Evolutionary conservation across 2,888 invertebrate species (phyloP), one percentile per base, ranked within the genome.

Genomic region (Masnerella sp.): DNA sequence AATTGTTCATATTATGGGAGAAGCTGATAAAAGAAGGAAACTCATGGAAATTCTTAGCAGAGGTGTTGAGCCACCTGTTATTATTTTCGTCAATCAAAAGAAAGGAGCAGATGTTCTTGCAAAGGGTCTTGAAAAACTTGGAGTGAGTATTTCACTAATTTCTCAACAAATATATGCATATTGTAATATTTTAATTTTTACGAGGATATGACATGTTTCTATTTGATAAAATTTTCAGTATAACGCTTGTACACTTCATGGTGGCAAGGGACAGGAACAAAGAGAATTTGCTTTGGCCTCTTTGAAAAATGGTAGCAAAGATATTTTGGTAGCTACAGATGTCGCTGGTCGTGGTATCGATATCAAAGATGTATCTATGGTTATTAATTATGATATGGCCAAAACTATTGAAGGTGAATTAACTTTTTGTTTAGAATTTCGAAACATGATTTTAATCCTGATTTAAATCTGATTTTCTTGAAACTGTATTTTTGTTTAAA

Each of bases 341-440:
- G 99, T 99, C 0, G 99, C 99, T 78, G 99, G 99, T 79, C 95
- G 99, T 91, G 99, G 99, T 96, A 99, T 99, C 79, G 99, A 99
- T 86, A 99, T 99, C 86, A 99, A 99, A 87, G 99, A 99, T 88
- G 99, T 99, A 1, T 97, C 98, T 5, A 91, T 99, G 89, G 99
- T 99, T 75, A 96, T 99, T 81, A 99, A 99, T 88, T 99, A 99
- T 83, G 99, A 99, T 86, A 99, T 99, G 99, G 98, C 99, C 0
- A 99, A 99, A 88, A 93, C 94, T 12, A 99, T 99, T 83, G 99
- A 99, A 90, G 93, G 93, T 92, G 86, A 79, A 14, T 47, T 42
- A 49, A n/a, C 22, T 22, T 12, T 32, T n/a, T n/a, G n/a, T n/a
- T n/a, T n/a, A n/a, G n/a, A n/a, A n/a, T n/a, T n/a, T n/a, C n/a